Conservation (phyloP, 2,797 vertebrate genomes). For the Artibeus jamaicensis region DNA sequence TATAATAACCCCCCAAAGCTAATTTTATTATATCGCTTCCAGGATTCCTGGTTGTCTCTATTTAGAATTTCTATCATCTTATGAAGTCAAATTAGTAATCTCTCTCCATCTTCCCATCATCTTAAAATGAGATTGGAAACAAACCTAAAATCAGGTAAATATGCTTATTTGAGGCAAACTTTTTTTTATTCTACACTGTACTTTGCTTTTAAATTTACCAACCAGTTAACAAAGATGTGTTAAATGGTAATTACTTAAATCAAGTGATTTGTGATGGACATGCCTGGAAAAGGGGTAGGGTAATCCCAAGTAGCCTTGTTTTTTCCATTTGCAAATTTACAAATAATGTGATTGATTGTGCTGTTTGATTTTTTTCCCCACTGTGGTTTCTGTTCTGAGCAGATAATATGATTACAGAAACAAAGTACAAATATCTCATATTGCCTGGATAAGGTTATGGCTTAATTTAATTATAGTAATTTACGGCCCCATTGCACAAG, state of each 20-base stretch:
- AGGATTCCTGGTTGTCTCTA: neutral
- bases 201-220: neutral
- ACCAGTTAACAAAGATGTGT: neutral
- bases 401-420: constrained; percentile 68
- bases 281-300: constrained; percentile 46
- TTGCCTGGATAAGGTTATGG: constrained; percentile 70
- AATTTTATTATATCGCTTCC: neutral
- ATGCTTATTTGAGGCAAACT: neutral
- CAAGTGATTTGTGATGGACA: neutral
- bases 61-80: neutral
- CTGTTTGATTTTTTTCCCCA: neutral
- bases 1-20: neutral
- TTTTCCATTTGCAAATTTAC: neutral
- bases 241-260: neutral
- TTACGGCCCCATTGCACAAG: constrained; percentile 74
- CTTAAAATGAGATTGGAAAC: constrained; percentile 7
- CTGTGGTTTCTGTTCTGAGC: constrained; percentile 44
- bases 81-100: neutral
- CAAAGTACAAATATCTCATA: constrained; percentile 68
- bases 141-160: neutral
- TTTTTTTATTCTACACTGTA: neutral
- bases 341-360: neutral
- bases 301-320: neutral
- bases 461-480: constrained; percentile 80
- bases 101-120: neutral